Evolutionary conservation across 2,113 vertebrate genomes (phyloP), one percentile per base, ranked within the genome.

Genomic region (Corapipo altera): DNA sequence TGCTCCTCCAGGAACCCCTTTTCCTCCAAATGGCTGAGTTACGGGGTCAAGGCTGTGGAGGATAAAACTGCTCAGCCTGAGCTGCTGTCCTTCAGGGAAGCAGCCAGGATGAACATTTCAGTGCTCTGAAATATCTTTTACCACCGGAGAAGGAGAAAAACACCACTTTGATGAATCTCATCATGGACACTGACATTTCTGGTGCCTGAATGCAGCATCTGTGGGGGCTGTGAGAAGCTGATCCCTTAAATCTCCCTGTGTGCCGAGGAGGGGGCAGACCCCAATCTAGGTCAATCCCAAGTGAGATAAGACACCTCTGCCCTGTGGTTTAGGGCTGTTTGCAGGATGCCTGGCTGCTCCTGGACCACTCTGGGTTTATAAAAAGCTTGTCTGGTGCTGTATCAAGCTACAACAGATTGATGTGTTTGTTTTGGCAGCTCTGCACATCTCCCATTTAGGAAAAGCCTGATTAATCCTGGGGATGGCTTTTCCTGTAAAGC

Each of bases 381-480:
- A 49, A 49, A 43, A 37, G 28, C 15, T 33, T 35, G 11, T 7
- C 57, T 44, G 62, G 43, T 74, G 86, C 86, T 4, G 1, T 61
- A 67, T 55, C 43, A 64, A 83, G 80, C 84, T 30, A 3, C 66
- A 61, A 22, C 64, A 83, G 80, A 86, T 73, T 91, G 93, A 91
- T 93, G 77, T 59, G 85, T 76, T 91, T 85, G 57, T 66, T 95
- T 87, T 89, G 89, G 94, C 90, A 93, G 85, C 65, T 16, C 3
- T 21, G 85, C 81, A 64, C 85, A 44, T 52, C 64, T 49, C 80
- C 1, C 8, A 37, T 71, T 35, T 71, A 54, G 61, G 43, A 82
- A 71, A 85, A 95, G 61, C 24, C 74, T 65, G 46, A 74, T 81
- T 85, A 77, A 94, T 78, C 70, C 57, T 5, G 3, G 55, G 41